Evolutionary conservation across 2,888 invertebrate species (phyloP).

Genomic region (Nomada goodeniana): DNA sequence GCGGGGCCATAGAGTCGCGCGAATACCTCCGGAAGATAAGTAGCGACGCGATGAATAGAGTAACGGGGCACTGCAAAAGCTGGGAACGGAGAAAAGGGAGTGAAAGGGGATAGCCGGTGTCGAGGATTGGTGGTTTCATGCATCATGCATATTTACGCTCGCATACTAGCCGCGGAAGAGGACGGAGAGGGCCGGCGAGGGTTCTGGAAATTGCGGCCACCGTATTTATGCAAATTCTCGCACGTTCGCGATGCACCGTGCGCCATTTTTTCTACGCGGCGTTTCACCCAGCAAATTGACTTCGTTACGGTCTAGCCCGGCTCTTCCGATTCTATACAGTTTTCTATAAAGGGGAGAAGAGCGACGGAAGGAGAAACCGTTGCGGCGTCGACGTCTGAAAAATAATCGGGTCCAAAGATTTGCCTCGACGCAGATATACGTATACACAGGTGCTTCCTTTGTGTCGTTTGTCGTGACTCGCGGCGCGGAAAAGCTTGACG

Average conservation of each 20-base stretch:
- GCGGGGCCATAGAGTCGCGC: slow-evolving; percentile 47
- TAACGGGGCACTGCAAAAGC: slow-evolving; percentile 59
- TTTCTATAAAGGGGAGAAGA: slow-evolving; percentile 2
- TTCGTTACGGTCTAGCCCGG: slow-evolving; percentile 32
- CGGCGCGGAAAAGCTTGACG: slow-evolving; percentile 17
- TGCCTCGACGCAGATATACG: neutral
- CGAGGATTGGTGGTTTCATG: slow-evolving; percentile 67
- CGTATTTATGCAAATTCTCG: slow-evolving; percentile 70
- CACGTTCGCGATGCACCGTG: slow-evolving; percentile 44
- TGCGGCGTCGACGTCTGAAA: neutral
- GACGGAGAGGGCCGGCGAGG: slow-evolving; percentile 27
- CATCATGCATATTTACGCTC: slow-evolving; percentile 75
- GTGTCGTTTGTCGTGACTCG: slow-evolving; percentile 5
- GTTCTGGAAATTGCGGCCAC: slow-evolving; percentile 52
- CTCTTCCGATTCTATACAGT: neutral
- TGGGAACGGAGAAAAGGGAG: slow-evolving; percentile 28
- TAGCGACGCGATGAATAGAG: slow-evolving; percentile 71
- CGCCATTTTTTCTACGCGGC: slow-evolving; percentile 33
- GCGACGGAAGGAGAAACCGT: neutral
- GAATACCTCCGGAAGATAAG: slow-evolving; percentile 65
- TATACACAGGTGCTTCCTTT: neutral
- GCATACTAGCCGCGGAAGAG: slow-evolving; percentile 63
- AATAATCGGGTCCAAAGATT: neutral
- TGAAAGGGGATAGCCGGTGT: slow-evolving; percentile 44
- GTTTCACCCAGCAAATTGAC: slow-evolving; percentile 48